Conservation (phyloP, 2,797 vertebrate species). For the Coregonus suidteri region DNA sequence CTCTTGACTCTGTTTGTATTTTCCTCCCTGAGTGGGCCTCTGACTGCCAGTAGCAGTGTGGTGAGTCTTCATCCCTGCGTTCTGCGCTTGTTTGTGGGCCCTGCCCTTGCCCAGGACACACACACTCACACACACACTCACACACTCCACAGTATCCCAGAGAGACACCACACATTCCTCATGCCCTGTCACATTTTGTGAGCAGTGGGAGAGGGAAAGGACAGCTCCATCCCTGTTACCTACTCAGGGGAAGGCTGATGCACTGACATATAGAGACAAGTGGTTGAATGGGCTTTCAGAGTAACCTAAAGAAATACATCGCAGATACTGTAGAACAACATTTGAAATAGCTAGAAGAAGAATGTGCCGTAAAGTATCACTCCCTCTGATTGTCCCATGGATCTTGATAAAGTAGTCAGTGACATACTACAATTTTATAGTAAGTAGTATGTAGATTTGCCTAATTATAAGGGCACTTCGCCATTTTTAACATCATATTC, state of each 20-base stretch:
- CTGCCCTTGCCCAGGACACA: conserved; percentile 7
- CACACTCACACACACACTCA: conserved; percentile 23
- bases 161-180: conserved; percentile 13
- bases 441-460: neutral
- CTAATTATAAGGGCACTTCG: neutral
- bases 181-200: conserved; percentile 14
- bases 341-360: no score
- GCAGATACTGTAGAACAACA: neutral
- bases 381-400: no score
- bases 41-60: conserved; percentile 22
- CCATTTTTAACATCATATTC: no score
- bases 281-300: neutral
- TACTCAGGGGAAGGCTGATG: neutral
- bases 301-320: neutral
- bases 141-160: neutral
- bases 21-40: conserved; percentile 15
- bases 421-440: no score
- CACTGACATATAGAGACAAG: neutral
- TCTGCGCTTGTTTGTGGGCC: conserved; percentile 8
- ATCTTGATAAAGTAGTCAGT: no score
- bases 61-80: conserved; percentile 4
- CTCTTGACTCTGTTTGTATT: conserved; percentile 6
- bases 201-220: neutral
- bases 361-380: no score
- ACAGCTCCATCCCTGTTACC: neutral